A percentile compares a stretch with the other conserved stretches of the same genome.
These are phyloP conservation scores for Monochamus alternatus DNA, from an alignment of 2,888 invertebrate species.

Conservation along the genomic window DNA sequence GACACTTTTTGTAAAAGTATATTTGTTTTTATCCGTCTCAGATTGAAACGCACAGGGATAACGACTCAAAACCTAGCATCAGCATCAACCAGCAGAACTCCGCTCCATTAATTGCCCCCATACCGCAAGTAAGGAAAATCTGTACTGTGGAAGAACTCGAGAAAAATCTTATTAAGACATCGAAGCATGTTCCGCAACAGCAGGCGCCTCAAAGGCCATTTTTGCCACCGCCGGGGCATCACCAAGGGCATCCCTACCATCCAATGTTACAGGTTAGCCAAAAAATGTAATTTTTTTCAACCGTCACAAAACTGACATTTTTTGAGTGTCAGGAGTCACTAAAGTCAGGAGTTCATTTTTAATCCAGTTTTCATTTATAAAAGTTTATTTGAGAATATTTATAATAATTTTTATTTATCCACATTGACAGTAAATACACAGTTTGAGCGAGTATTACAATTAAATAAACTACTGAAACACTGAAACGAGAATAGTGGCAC, in stretches of 20 bases:
- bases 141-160: constrained; percentile 84
- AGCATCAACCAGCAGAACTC: constrained; percentile 40
- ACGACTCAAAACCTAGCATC: constrained; percentile 26
- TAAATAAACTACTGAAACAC: too few species aligned
- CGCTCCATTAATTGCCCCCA: constrained; percentile 29
- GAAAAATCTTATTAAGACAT: constrained; percentile 75
- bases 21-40: constrained; percentile 28
- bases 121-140: constrained; percentile 73
- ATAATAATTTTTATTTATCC: too few species aligned
- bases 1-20: too few species aligned
- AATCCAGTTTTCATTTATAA: too few species aligned
- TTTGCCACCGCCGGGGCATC: constrained; percentile 47
- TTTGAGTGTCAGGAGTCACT: too few species aligned
- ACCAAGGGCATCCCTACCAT: constrained; percentile 51
- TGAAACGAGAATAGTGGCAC: too few species aligned
- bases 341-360: too few species aligned
- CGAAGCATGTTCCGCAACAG: constrained; percentile 60
- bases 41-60: constrained; percentile 57
- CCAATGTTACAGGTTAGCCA: constrained; percentile 53
- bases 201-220: constrained; percentile 50
- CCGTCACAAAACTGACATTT: too few species aligned
- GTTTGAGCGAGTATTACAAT: too few species aligned
- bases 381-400: too few species aligned
- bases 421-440: too few species aligned
- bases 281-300: too few species aligned